Conservation (phyloP, 2,113 vertebrate species). For the Cephalopterus ornatus region DNA sequence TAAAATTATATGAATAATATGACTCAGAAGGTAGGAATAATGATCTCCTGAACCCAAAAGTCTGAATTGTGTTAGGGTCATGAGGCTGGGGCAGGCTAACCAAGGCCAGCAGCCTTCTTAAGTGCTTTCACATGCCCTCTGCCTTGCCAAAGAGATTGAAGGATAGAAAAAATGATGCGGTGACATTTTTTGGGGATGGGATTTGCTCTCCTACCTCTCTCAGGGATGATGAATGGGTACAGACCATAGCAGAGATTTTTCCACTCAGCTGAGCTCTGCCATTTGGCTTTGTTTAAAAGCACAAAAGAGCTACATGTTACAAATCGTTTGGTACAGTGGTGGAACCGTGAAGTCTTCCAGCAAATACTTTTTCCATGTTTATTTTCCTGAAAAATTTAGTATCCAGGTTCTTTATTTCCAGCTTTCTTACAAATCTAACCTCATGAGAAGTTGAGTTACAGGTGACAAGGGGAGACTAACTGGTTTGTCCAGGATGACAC, state of each 20-base stretch:
- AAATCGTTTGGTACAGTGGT: background rate
- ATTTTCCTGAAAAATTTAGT: background rate
- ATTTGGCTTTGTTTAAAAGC: background rate
- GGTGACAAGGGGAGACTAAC: background rate
- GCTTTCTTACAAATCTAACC: background rate
- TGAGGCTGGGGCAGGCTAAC: background rate
- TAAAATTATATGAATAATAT: background rate
- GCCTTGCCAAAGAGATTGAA: fast-evolving
- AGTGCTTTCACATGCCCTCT: background rate
- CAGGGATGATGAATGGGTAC: background rate
- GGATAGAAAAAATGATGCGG: background rate
- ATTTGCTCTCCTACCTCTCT: background rate
- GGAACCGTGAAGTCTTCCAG: background rate
- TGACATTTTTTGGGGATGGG: background rate
- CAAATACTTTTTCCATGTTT: background rate
- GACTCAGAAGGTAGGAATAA: background rate
- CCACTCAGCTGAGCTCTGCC: background rate
- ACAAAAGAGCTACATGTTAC: background rate
- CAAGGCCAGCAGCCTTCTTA: fast-evolving
- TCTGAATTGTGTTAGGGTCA: background rate
- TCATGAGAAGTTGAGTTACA: background rate
- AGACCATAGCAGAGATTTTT: background rate
- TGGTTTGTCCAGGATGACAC: background rate
- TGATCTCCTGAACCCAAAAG: background rate
- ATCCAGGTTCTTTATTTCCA: background rate